Base-by-base conservation (phyloP, 1,140 invertebrate genomes). In the Helicoverpa zea region DNA sequence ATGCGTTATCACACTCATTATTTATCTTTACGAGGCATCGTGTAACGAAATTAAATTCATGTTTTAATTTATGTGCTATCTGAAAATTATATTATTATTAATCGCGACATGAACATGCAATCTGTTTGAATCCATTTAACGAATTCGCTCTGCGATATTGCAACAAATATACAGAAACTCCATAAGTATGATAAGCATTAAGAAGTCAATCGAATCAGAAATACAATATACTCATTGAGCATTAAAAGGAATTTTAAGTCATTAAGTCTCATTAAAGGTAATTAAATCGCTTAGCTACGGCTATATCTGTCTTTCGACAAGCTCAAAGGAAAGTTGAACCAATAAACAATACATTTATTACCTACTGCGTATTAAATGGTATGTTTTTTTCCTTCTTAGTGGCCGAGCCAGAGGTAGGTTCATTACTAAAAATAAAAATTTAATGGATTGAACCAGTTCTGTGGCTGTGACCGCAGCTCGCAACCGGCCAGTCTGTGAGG, bases 401-500 rank as follows among this genome's bases (percentile, higher is more conserved):
- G 16, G 52, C 2, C 52, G 70, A 73, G 70, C 70, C n/a, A 79
- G 73, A 73, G 74, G 79, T 81, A 76, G 64, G 80, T 74, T 75
- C 76, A 64, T 79, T 68, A 88, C 84, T 86, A 87, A 88, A 88
- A 89, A 87, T 89, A 89, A 87, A 89, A 86, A 83, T 84, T 86
- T 84, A 85, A 87, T 89, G 82, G 76, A 68, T 54, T 76, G 59
- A 83, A 87, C 85, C 85, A 84, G 86, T 89, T 87, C 78, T 84
- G 73, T 68, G 75, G 58, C 80, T 43, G 35, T 43, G 83, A 86
- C 86, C 86, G 84, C 86, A 84, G 72, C 76, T 49, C 81, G 63
- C 79, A 66, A 66, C 79, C 70, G 54, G 68, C 47, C 68, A 79
- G 70, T 70, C 76, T 66, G 76, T 77, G 56, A 75, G 79, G 79